phyloP scores from a whole-genome alignment of 2,113 vertebrate genomes.

The Himantopus leucocephalus region DNA sequence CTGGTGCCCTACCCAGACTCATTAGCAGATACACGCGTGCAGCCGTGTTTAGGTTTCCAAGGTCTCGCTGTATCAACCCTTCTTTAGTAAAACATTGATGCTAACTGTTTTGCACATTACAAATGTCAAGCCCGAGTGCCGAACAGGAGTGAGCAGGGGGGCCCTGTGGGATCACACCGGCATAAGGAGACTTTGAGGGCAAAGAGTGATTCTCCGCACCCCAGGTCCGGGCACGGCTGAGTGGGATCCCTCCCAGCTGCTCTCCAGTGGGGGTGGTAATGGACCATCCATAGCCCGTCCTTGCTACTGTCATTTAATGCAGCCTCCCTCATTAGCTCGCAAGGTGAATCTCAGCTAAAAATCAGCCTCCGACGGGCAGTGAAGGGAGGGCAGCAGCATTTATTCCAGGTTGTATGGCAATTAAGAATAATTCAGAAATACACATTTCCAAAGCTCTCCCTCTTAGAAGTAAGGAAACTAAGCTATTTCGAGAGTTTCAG shows the following conservation, averaged over 20 bases:
- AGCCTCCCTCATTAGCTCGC: neutral
- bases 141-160: neutral
- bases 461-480: neutral
- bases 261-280: rapidly evolving
- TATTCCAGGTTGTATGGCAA: neutral
- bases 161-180: rapidly evolving
- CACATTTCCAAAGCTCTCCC: neutral
- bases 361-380: neutral
- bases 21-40: neutral
- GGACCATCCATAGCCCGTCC: rapidly evolving
- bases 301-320: neutral
- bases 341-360: neutral
- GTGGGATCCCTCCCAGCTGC: neutral
- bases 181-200: neutral
- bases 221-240: rapidly evolving
- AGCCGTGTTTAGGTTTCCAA: neutral
- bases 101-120: neutral
- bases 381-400: neutral
- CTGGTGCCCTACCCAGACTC: neutral
- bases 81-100: neutral
- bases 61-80: neutral
- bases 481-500: neutral
- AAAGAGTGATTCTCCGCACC: neutral
- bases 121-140: neutral
- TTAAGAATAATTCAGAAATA: neutral